Conservation (phyloP, 2,888 invertebrate species). For the Nemurella pictetii region DNA sequence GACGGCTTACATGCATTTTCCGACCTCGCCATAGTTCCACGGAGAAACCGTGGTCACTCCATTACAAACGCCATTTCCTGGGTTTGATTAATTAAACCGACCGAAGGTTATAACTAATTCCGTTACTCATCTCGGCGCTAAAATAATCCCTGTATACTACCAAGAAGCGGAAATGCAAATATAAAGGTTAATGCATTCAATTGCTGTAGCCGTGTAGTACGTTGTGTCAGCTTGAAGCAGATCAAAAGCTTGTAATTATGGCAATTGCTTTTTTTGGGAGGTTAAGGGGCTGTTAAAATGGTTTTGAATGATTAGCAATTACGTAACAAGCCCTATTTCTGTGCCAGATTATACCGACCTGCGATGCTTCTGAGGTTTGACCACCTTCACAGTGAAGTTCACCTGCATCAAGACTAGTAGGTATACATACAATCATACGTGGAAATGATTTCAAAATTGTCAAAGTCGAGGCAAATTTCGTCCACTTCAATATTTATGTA, state of each 20-base stretch:
- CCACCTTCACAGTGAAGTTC: too few relatives aligned
- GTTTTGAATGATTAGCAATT: too few relatives aligned
- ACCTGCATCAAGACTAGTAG: too few relatives aligned
- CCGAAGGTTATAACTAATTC: not conserved
- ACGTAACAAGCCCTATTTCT: too few relatives aligned
- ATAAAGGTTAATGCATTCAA: not conserved
- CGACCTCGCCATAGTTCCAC: not conserved
- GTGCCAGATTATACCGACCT: too few relatives aligned
- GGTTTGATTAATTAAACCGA: conserved; percentile 13
- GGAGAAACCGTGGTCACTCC: conserved; percentile 14
- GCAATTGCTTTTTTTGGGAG: too few relatives aligned
- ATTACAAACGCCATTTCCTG: conserved; percentile 20
- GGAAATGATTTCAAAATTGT: too few relatives aligned
- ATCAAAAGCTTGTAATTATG: not conserved
- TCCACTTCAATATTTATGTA: too few relatives aligned
- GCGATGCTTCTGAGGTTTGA: too few relatives aligned
- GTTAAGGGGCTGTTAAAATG: too few relatives aligned
- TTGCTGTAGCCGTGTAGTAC: not conserved
- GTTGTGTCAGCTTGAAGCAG: not conserved
- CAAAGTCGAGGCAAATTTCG: too few relatives aligned
- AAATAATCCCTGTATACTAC: not conserved
- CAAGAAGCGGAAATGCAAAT: not conserved
- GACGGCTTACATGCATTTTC: not conserved
- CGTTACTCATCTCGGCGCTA: not conserved
- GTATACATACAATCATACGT: too few relatives aligned